These are phyloP conservation scores for Cheilosia pagana DNA, from an alignment of 2,888 invertebrate species.

Conservation along the genomic window DNA sequence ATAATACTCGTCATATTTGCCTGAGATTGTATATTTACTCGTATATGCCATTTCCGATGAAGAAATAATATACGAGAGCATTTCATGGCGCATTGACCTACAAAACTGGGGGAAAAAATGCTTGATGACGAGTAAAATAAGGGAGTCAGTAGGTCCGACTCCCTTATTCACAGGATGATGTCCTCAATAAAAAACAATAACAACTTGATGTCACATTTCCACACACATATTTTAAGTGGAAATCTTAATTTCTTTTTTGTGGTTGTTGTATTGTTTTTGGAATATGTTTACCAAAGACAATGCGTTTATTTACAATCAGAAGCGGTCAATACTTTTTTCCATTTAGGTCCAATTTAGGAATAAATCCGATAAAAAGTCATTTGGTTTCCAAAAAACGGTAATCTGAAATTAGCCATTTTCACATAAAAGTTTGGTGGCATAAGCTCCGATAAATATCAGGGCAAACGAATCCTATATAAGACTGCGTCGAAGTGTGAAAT, in stretches of 20 bases:
- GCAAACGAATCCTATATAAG: too few species aligned
- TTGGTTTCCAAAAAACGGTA: too few species aligned
- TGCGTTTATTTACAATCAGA: too few species aligned
- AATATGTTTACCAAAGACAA: too few species aligned
- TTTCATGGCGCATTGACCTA: constrained; percentile 39
- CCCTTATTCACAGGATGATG: constrained; percentile 32
- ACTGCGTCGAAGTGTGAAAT: too few species aligned
- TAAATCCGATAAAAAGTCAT: too few species aligned
- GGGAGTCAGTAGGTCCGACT: constrained; percentile 40
- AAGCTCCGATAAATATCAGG: too few species aligned
- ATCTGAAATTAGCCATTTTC: too few species aligned
- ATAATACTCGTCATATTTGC: constrained; percentile 49
- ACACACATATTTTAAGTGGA: neutral
- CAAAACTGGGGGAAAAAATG: constrained; percentile 17
- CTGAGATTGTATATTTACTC: constrained; percentile 44
- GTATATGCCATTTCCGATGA: constrained; percentile 41
- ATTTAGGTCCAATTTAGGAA: too few species aligned
- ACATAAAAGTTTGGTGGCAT: too few species aligned
- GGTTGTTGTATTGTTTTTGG: too few species aligned
- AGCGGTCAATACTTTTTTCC: too few species aligned
- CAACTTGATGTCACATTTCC: neutral
- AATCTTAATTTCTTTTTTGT: neutral
- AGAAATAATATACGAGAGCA: constrained; percentile 56
- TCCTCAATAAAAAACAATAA: constrained; percentile 32
- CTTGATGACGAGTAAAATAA: constrained; percentile 17